phyloP scores from a whole-genome alignment of 2,888 invertebrate genomes.

The Celastrina argiolus region DNA sequence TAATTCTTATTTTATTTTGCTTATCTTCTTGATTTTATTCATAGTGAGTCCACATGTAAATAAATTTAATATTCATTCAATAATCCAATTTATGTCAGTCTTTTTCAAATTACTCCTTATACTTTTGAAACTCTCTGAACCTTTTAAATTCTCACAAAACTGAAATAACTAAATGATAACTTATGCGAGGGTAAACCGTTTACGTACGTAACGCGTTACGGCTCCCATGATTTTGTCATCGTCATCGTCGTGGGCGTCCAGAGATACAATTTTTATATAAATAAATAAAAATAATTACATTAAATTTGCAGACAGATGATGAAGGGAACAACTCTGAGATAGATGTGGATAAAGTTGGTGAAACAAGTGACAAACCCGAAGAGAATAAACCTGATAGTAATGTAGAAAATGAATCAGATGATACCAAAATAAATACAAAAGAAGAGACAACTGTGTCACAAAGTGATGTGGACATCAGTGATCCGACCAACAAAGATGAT shows the following conservation, averaged over 20 bases:
- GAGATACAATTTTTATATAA: neutral
- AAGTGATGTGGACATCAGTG: constrained; percentile 36
- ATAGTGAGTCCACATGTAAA: too few species aligned
- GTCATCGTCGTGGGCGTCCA: neutral
- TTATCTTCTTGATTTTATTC: too few species aligned
- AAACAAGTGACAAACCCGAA: constrained; percentile 42
- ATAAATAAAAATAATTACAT: neutral
- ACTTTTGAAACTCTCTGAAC: too few species aligned
- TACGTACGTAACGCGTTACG: too few species aligned
- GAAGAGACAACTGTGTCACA: neutral
- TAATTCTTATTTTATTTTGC: too few species aligned
- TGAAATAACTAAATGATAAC: too few species aligned
- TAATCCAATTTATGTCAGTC: too few species aligned
- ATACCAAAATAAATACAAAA: neutral
- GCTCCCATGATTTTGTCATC: too few species aligned
- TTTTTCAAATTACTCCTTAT: too few species aligned
- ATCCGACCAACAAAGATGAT: neutral
- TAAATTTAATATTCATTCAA: too few species aligned
- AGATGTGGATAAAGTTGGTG: constrained; percentile 58
- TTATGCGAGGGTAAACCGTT: too few species aligned
- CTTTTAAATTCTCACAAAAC: too few species aligned
- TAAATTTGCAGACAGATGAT: constrained; percentile 52
- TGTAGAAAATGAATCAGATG: neutral
- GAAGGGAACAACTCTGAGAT: constrained; percentile 49
- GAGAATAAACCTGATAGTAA: constrained; percentile 27